These are phyloP conservation scores for Bombus fervidus DNA, from an alignment of 1,140 invertebrate genomes.

Conservation along the genomic window DNA sequence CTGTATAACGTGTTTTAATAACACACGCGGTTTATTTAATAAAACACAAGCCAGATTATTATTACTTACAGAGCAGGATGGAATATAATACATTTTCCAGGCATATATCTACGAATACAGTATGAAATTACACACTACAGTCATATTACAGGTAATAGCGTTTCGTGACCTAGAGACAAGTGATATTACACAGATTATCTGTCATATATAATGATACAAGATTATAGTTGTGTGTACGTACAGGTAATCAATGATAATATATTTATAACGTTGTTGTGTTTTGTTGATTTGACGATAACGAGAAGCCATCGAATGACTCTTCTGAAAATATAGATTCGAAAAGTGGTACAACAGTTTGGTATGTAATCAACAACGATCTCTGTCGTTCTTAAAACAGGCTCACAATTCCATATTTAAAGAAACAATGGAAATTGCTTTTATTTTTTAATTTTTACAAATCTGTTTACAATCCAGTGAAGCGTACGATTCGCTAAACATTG, in stretches of 20 bases:
- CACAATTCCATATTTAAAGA: no score
- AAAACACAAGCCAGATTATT: neutral
- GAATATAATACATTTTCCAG: neutral
- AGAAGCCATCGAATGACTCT: neutral
- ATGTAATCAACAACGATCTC: no score
- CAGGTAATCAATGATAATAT: neutral
- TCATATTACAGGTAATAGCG: slow-evolving; percentile 10
- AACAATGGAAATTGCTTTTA: no score
- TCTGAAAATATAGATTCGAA: neutral
- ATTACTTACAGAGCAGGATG: neutral
- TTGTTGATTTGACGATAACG: neutral
- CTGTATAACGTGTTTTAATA: neutral
- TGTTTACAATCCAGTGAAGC: no score
- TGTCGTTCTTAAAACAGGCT: no score
- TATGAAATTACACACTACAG: slow-evolving; percentile 1
- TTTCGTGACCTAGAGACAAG: slow-evolving; percentile 1
- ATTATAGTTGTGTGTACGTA: neutral
- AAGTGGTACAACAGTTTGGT: neutral
- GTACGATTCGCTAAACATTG: no score
- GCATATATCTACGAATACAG: neutral
- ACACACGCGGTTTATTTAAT: neutral
- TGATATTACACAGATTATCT: slow-evolving; percentile 11
- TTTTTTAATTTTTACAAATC: no score
- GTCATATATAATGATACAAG: neutral
- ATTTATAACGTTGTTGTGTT: neutral